These are phyloP conservation scores for Tarsius wallacei DNA, from an alignment of 2,797 vertebrate genomes.

Conservation along the genomic window DNA sequence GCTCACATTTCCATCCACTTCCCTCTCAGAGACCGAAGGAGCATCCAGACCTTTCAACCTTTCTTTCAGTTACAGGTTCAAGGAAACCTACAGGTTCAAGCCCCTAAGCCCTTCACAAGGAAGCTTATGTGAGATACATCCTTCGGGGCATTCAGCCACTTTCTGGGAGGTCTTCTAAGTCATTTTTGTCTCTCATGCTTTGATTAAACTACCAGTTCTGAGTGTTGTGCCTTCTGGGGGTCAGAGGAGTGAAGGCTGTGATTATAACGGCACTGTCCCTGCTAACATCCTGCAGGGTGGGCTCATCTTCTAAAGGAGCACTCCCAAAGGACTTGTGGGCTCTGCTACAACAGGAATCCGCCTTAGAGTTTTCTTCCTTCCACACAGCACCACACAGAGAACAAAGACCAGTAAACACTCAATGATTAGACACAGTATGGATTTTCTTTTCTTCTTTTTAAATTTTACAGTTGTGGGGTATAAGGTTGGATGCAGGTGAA, in stretches of 20 bases:
- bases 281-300: not conserved
- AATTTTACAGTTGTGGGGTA: no score
- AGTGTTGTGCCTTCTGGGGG: not conserved
- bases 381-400: not conserved
- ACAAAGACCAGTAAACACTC: not conserved
- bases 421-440: not conserved
- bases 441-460: not conserved
- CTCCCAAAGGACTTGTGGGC: not conserved
- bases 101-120: conserved; percentile 14
- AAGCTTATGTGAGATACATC: conserved; percentile 26
- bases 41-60: not conserved
- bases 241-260: not conserved
- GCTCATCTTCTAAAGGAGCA: not conserved
- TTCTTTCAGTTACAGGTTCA: conserved; percentile 13
- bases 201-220: conserved; percentile 64
- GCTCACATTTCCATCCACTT: not conserved
- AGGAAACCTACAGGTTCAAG: conserved; percentile 46
- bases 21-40: not conserved
- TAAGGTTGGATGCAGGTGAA: no score
- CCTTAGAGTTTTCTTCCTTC: not conserved
- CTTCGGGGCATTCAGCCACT: not conserved
- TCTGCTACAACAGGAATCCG: not conserved
- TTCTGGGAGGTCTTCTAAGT: conserved; percentile 79
- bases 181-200: conserved; percentile 51
- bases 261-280: not conserved